Base-by-base conservation (phyloP, 2,113 vertebrate genomes). In the Sterna hirundo region DNA sequence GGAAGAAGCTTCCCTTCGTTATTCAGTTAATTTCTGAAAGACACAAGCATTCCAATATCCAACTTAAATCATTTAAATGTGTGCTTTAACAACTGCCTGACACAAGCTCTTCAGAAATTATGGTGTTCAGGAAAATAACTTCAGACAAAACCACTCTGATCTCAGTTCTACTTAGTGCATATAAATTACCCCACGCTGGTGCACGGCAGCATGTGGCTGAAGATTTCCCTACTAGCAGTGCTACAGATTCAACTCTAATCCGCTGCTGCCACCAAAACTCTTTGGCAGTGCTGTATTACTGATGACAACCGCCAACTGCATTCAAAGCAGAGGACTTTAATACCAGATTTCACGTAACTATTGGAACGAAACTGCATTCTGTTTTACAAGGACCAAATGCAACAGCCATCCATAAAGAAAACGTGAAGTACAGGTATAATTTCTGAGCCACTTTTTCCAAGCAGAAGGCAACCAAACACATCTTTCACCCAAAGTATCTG, bases 201-300 rank as follows among this genome's bases (percentile, higher is more conserved):
- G 9, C 47, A 29, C 0, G 0, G 49, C 42, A 85, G 3, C 0
- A 11, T 0, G 5, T 11, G 15, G 17, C 30, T 34, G 32, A 32
- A 65, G 13, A 26, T 1, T 32, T 10, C 47, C 49, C 57, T n/a
- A 5, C 23, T 22, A n/a, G 32, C 18, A 26, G 30, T 32, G 29
- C 70, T 64, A 9, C 4, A 71, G 52, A 51, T 14, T 13, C 34
- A 57, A 23, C 42, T 22, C 55, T 4, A 29, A 62, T 19, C 13
- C 51, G 15, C 29, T 6, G 15, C 9, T 68, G 71, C 69, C 60
- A 78, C 19, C 72, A 85, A 15, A 71, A 40, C 32, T 23, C 20
- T 1, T 13, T 9, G 9, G 12, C 4, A 1, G 1, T 6, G 13
- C 42, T 27, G 34, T 0, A 21, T 18, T 62, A 70, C 70, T 68